Base-by-base conservation (phyloP, 2,113 vertebrate species). In the Xiphias gladius region DNA sequence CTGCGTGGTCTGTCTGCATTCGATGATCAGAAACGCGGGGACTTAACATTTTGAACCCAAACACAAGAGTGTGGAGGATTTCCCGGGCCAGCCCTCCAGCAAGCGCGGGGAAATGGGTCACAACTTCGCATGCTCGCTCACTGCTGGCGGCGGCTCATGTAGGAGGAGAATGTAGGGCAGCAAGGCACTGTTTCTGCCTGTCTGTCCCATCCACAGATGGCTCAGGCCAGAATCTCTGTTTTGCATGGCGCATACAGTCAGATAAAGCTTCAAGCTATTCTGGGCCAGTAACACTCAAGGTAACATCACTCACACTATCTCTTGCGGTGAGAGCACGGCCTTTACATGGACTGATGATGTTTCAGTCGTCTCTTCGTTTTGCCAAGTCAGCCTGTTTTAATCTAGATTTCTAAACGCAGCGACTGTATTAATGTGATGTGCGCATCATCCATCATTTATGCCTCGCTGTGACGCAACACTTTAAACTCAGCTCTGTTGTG, bases 91-190 rank as follows among this genome's bases (percentile, higher is more conserved):
- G 19, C 83, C 89, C 81, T 74, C 80, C 5, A 84, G 90, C 88
- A 71, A 86, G 86, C 76, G 73, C 80, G 58, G 83, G 74, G 84
- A 95, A 92, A 74, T 89, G 89, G 89, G 92, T 94, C 92, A 92
- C 86, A 86, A 82, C 78, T 80, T 86, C 69, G 70, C 69, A 71
- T 84, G 81, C 77, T 55, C 20, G 68, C 80, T 83, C 77, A 24
- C 4, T 68, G 73, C 61, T 89, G 91, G 87, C 80, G 78, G 69
- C 59, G 0, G 79, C 55, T 78, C 90, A 78, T 52, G 65, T 54
- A 89, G 52, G 58, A 41, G 68, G 80, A 69, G 67, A 86, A 91
- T 87, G 85, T 93, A 86, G 93, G 87, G 71, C 89, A 90, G 65
- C 67, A 7, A 81, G 82, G 68, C 65, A 20, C 35, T 17, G 46